Percentiles rank a stretch among this genome's conserved stretches.
phyloP scores from a whole-genome alignment of 2,113 vertebrate genomes.

The Tylochromis polylepis region DNA sequence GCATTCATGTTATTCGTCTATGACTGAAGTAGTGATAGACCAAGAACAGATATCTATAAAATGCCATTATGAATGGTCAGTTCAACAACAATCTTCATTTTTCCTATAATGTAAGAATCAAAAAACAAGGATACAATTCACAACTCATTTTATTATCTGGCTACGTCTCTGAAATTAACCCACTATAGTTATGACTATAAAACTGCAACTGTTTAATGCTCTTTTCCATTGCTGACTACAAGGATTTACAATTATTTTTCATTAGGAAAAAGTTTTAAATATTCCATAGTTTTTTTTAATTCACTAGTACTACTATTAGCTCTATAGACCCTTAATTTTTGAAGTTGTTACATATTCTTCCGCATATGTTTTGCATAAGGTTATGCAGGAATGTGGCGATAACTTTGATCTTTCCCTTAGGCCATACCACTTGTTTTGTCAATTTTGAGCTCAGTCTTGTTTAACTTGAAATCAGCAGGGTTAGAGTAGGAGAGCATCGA shows the following conservation, averaged over 20 bases:
- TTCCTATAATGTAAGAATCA: background rate
- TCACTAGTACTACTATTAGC: background rate
- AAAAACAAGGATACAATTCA: background rate
- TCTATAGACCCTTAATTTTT: background rate
- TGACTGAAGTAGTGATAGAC: background rate
- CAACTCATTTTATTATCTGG: background rate
- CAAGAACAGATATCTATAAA: background rate
- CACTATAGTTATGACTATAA: background rate
- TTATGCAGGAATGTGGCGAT: background rate
- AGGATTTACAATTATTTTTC: too few species aligned
- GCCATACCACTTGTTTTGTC: background rate
- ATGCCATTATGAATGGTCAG: background rate
- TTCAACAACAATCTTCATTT: background rate
- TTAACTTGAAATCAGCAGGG: background rate
- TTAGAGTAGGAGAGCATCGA: background rate
- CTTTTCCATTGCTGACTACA: background rate
- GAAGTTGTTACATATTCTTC: background rate
- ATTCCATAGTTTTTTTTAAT: background rate
- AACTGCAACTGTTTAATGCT: background rate
- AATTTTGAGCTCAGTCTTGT: background rate
- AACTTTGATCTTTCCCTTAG: background rate
- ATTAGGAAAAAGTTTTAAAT: background rate
- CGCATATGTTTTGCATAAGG: background rate
- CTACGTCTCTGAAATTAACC: background rate
- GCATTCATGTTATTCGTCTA: background rate